Evolutionary conservation across 2,797 vertebrate genomes (phyloP).

Genomic region (Telmatherina bonti): DNA sequence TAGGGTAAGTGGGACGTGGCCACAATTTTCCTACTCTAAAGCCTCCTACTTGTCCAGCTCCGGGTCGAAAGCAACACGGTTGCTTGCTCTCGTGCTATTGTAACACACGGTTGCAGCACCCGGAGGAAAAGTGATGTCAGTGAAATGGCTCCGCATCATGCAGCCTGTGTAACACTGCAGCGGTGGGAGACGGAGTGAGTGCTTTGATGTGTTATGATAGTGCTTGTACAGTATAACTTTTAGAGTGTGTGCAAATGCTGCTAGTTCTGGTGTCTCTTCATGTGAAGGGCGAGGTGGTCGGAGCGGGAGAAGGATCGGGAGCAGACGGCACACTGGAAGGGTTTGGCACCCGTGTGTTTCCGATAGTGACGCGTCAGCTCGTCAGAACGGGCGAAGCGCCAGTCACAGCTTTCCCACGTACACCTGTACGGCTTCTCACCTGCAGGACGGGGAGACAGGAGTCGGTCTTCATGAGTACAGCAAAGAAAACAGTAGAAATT

Average conservation of each 20-base stretch:
- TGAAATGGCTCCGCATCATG: slow-evolving; percentile 36
- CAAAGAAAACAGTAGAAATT: background rate
- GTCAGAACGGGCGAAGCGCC: slow-evolving; percentile 97
- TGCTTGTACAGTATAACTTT: slow-evolving; percentile 26
- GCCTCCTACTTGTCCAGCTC: slow-evolving; percentile 40
- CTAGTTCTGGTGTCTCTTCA: slow-evolving; percentile 97
- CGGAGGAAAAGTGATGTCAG: slow-evolving; percentile 55
- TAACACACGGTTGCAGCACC: slow-evolving; percentile 59
- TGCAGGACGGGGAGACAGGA: slow-evolving; percentile 59
- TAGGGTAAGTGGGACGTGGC: slow-evolving; percentile 43
- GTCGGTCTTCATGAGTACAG: slow-evolving; percentile 12
- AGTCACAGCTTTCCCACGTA: slow-evolving; percentile 98
- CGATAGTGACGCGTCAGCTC: slow-evolving; percentile 97
- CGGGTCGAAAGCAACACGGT: slow-evolving; percentile 45
- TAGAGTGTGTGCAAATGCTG: slow-evolving; percentile 27
- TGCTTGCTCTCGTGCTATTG: slow-evolving; percentile 34
- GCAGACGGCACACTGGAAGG: slow-evolving; percentile 97
- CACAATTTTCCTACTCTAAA: slow-evolving; percentile 44
- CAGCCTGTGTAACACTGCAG: slow-evolving; percentile 31
- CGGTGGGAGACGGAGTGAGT: slow-evolving; percentile 34
- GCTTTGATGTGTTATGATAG: slow-evolving; percentile 42
- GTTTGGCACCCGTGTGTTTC: slow-evolving; percentile 98
- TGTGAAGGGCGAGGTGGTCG: slow-evolving; percentile 97
- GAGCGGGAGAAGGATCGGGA: slow-evolving; percentile 98
- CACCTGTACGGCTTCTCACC: slow-evolving; percentile 99